These are phyloP conservation scores for Eumerus sabulonum DNA, from an alignment of 2,888 invertebrate genomes.

Conservation along the genomic window DNA sequence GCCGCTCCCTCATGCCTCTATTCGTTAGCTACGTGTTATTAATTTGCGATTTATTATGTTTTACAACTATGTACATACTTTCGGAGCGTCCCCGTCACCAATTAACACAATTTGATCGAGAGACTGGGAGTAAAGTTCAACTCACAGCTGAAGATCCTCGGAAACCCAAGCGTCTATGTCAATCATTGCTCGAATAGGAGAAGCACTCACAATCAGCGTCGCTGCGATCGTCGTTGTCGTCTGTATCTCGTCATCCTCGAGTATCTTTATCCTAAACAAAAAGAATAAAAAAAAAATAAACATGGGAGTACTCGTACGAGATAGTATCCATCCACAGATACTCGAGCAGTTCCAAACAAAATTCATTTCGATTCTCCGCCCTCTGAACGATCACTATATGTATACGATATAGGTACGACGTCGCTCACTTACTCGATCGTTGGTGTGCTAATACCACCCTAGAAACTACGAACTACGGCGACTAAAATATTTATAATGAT, in stretches of 20 bases:
- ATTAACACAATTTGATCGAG: constrained; percentile 3
- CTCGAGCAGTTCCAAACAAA: constrained; percentile 31
- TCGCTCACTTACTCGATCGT: constrained; percentile 1
- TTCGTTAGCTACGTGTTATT: constrained; percentile 19
- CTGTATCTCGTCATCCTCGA: constrained; percentile 51
- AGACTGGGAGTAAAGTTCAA: constrained; percentile 30
- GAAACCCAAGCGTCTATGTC: constrained; percentile 30
- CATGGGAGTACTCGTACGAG: background rate
- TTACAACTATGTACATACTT: constrained; percentile 10
- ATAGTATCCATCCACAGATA: background rate
- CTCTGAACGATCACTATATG: constrained; percentile 27
- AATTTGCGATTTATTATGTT: constrained; percentile 24
- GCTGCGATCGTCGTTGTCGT: constrained; percentile 10
- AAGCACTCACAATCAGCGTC: constrained; percentile 35
- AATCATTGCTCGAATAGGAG: constrained; percentile 20
- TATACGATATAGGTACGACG: background rate
- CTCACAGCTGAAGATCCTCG: constrained; percentile 35
- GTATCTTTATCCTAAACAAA: constrained; percentile 31
- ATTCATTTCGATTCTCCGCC: constrained; percentile 17
- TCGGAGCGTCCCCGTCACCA: background rate
- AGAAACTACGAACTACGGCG: constrained; percentile 14
- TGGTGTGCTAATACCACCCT: constrained; percentile 44
- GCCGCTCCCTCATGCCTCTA: constrained; percentile 16
- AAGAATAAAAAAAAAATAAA: constrained; percentile 40
- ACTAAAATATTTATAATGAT: constrained; percentile 57